Evolutionary conservation across 2,888 invertebrate genomes (phyloP).

Genomic region (Timandra comae): DNA sequence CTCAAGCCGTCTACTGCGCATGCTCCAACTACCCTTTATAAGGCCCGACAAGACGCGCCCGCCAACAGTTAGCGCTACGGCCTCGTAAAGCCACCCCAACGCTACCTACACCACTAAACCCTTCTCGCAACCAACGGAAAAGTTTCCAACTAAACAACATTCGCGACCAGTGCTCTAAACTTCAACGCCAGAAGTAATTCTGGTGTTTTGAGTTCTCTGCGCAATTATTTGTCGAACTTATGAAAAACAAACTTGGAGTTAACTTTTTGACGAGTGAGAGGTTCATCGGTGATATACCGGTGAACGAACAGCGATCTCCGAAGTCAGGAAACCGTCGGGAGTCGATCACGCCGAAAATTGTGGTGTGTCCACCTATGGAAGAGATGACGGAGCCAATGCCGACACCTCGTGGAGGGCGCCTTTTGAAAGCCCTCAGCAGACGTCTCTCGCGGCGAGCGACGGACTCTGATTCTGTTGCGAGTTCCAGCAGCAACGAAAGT

Average conservation of each 20-base stretch:
- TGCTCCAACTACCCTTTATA: conserved; percentile 50
- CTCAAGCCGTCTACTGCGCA: conserved; percentile 36
- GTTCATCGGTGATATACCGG: conserved; percentile 47
- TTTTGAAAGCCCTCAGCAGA: conserved; percentile 81
- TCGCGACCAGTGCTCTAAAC: conserved; percentile 15
- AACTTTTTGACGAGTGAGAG: conserved; percentile 52
- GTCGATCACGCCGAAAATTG: conserved; percentile 61
- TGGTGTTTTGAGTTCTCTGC: conserved; percentile 25
- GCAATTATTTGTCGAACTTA: conserved; percentile 39
- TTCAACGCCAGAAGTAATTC: conserved; percentile 18
- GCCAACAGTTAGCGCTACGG: conserved; percentile 48
- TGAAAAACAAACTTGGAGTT: conserved; percentile 60
- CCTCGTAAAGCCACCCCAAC: conserved; percentile 40
- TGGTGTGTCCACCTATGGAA: conserved; percentile 68
- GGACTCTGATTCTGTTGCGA: conserved; percentile 58
- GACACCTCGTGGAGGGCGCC: conserved; percentile 76
- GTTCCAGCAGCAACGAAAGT: conserved; percentile 67
- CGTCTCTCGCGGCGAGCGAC: conserved; percentile 76
- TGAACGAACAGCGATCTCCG: conserved; percentile 39
- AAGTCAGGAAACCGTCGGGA: conserved; percentile 43
- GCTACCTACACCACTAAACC: conserved; percentile 23
- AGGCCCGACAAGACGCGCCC: conserved; percentile 27
- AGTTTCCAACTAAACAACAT: conserved; percentile 43
- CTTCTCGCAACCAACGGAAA: conserved; percentile 39
- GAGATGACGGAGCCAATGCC: conserved; percentile 76